A percentile compares a stretch with the other conserved stretches of the same genome.
Evolutionary conservation across 2,888 invertebrate species (phyloP).

Genomic region (Onchidella celtica): DNA sequence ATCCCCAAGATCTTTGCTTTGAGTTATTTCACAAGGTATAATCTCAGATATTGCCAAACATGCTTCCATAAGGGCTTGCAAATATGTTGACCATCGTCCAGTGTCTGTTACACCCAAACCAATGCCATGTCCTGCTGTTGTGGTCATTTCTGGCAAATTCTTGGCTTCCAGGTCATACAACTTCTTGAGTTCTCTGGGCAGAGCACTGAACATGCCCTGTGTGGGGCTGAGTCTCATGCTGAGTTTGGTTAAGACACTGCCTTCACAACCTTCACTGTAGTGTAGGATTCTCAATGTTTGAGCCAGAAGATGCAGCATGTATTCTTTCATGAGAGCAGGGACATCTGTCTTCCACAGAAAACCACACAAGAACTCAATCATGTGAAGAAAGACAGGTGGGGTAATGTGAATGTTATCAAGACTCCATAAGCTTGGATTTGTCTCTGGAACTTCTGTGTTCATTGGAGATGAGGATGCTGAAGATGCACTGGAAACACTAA

Average conservation of each 20-base stretch:
- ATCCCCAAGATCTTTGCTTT: conserved; percentile 41
- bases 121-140: conserved; percentile 68
- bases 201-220: conserved; percentile 66
- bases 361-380: conserved; percentile 75
- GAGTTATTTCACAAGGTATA: conserved; percentile 46
- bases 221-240: conserved; percentile 48
- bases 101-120: conserved; percentile 74
- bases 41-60: conserved; percentile 75
- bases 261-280: conserved; percentile 66
- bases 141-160: conserved; percentile 66
- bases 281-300: conserved; percentile 75
- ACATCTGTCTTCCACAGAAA: conserved; percentile 76
- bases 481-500: conserved; percentile 18
- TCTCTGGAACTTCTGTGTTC: conserved; percentile 28
- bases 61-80: conserved; percentile 77
- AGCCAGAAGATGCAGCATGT: conserved; percentile 76
- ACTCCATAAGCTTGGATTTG: conserved; percentile 70
- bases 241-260: conserved; percentile 32
- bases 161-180: conserved; percentile 77
- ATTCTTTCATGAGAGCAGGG: conserved; percentile 77
- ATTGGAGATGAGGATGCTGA: conserved; percentile 19
- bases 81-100: conserved; percentile 77
- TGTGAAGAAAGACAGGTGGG: conserved; percentile 71
- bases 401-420: conserved; percentile 73
- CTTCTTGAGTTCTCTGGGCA: conserved; percentile 74